Evolutionary conservation across 2,113 vertebrate species (phyloP), one percentile per base, ranked within the genome.

Genomic region (Sinocyclocheilus maitianheensis): DNA sequence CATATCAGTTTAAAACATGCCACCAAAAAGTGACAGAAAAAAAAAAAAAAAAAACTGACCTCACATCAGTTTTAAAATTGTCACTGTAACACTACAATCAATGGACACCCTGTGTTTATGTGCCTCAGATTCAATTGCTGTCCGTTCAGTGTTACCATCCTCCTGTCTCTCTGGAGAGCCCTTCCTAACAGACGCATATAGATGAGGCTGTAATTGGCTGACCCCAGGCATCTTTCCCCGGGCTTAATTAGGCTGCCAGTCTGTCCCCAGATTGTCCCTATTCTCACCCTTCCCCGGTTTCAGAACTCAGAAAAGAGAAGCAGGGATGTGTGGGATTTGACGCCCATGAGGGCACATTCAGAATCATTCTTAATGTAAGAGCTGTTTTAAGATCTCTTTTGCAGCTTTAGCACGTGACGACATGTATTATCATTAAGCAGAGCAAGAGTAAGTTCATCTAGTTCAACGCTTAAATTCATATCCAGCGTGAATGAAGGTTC

Each of bases 201-300:
- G 85, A 88, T 84, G 84, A 88, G 89, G 77, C 72, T 87, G 86
- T 90, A 90, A 90, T 90, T 87, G 89, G 84, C 86, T 87, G 80
- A 90, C 88, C 89, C 89, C 30, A 58, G 86, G 84, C 81, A 86
- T 84, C 81, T 83, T 89, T 84, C 84, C 84, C 34, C 69, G 40
- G 67, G 62, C 86, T 88, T 89, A 90, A 89, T 90, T 89, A 90
- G 86, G 71, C 87, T 72, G 88, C 72, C 82, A 81, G 76, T 85
- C 80, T 83, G 77, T 89, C 88, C 76, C 51, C 86, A 72, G 84
- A 63, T 77, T 85, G 69, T 87, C 20, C 84, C 79, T 48, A 72
- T 81, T 85, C 85, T 83, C 22, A 83, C 82, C 60, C 84, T 43
- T 85, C 79, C 72, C 26, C 85, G 81, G 67, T 48, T 48, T 34